Percentiles rank a stretch among this genome's conserved stretches.
These are phyloP conservation scores for Helicoverpa zea DNA, from an alignment of 1,140 invertebrate species.

Conservation along the genomic window DNA sequence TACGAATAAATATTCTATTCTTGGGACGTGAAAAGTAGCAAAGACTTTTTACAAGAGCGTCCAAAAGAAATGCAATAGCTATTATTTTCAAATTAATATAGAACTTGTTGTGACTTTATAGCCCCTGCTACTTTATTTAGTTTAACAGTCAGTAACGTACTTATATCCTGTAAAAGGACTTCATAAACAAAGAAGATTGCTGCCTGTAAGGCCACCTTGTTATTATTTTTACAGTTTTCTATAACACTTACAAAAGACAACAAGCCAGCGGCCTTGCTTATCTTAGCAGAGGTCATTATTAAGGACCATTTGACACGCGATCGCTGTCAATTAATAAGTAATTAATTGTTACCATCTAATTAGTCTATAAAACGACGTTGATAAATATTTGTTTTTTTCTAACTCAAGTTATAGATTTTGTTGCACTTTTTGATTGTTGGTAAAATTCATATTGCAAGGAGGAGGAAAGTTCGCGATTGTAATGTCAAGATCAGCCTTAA, in stretches of 20 bases:
- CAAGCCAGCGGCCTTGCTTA: constrained; percentile 34
- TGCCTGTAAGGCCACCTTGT: neutral
- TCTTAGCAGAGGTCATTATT: constrained; percentile 44
- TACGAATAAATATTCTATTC: constrained; percentile 1
- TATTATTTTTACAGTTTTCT: constrained; percentile 17
- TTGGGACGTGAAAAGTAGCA: too few relatives aligned
- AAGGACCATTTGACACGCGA: constrained; percentile 44
- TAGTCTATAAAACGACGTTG: constrained; percentile 1
- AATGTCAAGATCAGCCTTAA: constrained; percentile 39
- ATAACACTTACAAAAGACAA: constrained; percentile 21
- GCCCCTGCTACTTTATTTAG: neutral
- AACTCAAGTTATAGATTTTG: neutral
- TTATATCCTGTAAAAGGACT: neutral
- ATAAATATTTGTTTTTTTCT: constrained; percentile 6
- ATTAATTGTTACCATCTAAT: constrained; percentile 33
- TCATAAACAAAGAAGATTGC: neutral
- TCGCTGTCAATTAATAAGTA: constrained; percentile 16
- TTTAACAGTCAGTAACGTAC: neutral
- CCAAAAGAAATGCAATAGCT: neutral
- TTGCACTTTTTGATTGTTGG: neutral
- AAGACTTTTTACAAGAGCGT: neutral
- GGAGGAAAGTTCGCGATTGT: constrained; percentile 10
- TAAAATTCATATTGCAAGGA: neutral
- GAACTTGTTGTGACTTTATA: neutral
- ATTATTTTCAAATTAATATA: too few relatives aligned